Evolutionary conservation across 92 coral and sea anemone genomes (phyloP), one percentile per base, ranked within the genome.

Genomic region (Scolanthus callimorphus): DNA sequence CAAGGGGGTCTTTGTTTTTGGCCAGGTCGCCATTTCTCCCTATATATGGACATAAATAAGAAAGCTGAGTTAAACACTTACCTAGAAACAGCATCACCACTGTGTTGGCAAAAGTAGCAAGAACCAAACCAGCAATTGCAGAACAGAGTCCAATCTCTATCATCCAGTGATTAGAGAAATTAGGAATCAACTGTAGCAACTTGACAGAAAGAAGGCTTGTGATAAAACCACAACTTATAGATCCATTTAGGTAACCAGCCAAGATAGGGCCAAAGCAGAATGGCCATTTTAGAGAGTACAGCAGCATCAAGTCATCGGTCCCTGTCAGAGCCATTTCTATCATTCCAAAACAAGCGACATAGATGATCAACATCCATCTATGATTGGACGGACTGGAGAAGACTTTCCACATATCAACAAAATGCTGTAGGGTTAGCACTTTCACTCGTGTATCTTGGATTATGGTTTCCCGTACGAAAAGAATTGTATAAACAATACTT

Each of bases 101-200:
- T 54, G 73, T 52, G 1, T 22, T 73, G 57, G 63, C 69, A 55
- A 73, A 73, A 44, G 65, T 58, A 17, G 80, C 63, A 17, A 73
- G 17, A 20, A 73, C 11, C 13, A 73, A 49, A n/a, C 73, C 80
- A 39, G 47, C 73, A 23, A 55, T 19, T 4, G 37, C 19, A 0
- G 80, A 73, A 47, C 54, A 10, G 3, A 73, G 34, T 1, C 80
- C 80, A 41, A 59, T 22, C 26, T 63, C 73, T 45, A 63, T 55
- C 23, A 64, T 65, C 65, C 65, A 64, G 65, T 63, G 55, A 45
- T 55, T 63, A 1, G 80, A 54, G 4, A 64, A 26, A 47, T 51
- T 51, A 2, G 50, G 51, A 21, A 73, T 20, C 27, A 43, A 39
- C 49, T 73, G 80, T 41, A 73, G 21, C 28, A 73, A 52, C 39